phyloP scores from a whole-genome alignment of 2,888 invertebrate species.

The Luperina testacea region DNA sequence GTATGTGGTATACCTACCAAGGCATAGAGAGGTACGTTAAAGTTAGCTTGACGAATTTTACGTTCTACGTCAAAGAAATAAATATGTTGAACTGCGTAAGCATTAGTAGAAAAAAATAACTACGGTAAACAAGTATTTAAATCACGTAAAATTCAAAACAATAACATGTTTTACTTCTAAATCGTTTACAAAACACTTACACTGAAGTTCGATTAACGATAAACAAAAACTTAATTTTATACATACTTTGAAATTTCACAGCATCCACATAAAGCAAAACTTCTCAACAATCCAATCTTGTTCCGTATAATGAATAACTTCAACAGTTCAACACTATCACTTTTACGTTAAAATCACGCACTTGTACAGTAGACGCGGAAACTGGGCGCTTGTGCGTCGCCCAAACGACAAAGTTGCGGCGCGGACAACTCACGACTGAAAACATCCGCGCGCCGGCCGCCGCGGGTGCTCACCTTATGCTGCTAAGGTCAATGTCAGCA shows the following conservation, averaged over 20 bases:
- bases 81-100: background rate
- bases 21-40: conserved; percentile 3
- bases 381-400: conserved; percentile 42
- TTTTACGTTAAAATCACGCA: conserved; percentile 48
- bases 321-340: conserved; percentile 48
- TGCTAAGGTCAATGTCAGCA: conserved; percentile 65
- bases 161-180: background rate
- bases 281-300: conserved; percentile 41
- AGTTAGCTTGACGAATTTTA: conserved; percentile 18
- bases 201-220: background rate
- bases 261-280: conserved; percentile 35
- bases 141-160: background rate
- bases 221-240: conserved; percentile 18
- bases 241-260: conserved; percentile 53
- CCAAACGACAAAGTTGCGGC: conserved; percentile 59
- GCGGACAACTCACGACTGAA: conserved; percentile 68
- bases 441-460: conserved; percentile 51
- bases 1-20: background rate
- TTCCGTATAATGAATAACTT: conserved; percentile 15
- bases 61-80: background rate
- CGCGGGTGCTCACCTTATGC: conserved; percentile 45
- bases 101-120: background rate
- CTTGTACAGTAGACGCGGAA: conserved; percentile 40
- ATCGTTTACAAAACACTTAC: background rate
- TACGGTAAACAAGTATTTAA: background rate